Percentiles rank a stretch among this genome's conserved stretches.
Conservation (phyloP, 2,113 vertebrate genomes). For the Phocoena sinus region DNA sequence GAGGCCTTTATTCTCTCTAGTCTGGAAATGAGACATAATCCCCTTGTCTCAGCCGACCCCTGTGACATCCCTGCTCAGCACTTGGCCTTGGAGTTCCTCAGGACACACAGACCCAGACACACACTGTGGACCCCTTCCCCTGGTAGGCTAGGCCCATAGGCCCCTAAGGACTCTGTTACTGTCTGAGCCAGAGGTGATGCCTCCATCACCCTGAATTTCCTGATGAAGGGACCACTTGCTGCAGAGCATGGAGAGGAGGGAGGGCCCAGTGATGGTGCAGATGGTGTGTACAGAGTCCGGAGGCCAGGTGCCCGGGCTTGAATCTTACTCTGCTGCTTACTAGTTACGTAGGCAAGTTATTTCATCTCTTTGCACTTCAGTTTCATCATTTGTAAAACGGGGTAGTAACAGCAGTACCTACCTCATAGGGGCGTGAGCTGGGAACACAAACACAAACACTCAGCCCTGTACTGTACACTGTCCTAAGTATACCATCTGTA, state of each 20-base stretch:
- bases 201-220: not conserved
- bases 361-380: not conserved
- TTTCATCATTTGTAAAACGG: not conserved
- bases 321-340: not conserved
- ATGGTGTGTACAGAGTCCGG: not conserved
- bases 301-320: not conserved
- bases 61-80: not conserved
- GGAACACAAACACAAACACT: not conserved
- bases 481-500: accelerated
- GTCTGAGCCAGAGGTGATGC: not conserved
- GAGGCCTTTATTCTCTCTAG: constrained; percentile 45
- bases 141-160: not conserved
- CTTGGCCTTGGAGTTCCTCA: constrained; percentile 15
- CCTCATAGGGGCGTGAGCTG: not conserved
- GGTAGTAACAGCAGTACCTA: not conserved
- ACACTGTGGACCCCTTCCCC: not conserved
- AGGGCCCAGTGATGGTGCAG: accelerated
- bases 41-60: constrained; percentile 44
- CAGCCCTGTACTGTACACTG: accelerated
- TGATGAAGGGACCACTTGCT: accelerated
- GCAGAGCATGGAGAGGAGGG: not conserved
- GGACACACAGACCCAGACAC: not conserved
- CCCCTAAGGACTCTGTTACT: not conserved
- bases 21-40: constrained; percentile 46
- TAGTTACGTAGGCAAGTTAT: not conserved